Evolutionary conservation across 2,888 invertebrate genomes (phyloP), one percentile per base, ranked within the genome.

Genomic region (Xestia sexstrigata): DNA sequence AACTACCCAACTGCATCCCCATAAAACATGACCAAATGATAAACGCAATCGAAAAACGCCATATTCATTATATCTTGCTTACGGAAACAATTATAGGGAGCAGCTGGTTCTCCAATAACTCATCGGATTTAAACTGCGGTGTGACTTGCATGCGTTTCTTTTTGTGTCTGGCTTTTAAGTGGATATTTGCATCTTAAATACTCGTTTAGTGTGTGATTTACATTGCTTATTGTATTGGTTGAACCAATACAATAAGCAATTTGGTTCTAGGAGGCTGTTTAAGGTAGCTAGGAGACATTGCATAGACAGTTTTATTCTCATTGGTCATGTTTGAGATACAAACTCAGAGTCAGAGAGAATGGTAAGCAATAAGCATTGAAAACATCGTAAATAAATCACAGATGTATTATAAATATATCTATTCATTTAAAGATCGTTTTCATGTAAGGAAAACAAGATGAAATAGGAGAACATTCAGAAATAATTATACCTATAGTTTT

Each of bases 21-120:
- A 72, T 81, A 79, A 76, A 71, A 47, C 60, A 82, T 62, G 55
- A 71, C 42, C 52, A n/a, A 74, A 75, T 85, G 78, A 84, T 82
- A 76, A 73, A 86, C 70, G 70, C 78, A 78, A 82, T 83, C 76
- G 83, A 85, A 89, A 89, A 88, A 84, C 82, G 84, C 77, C 85
- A 71, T 78, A 80, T 83, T 87, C 88, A 90, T 91, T 89, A 87
- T 88, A 88, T 90, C 88, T 89, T 90, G 87, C 89, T 90, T 89
- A 88, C 87, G 88, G 90, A 92, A 89, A 91, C 91, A 92, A 92
- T 92, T 92, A 91, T 90, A 82, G 79, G 77, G 49, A 75, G 75
- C 90, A 89, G 87, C 87, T 90, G 90, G 81, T 72, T 76, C 79
- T 65, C 85, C 87, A 68, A 90, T 91, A 88, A 90, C 77, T 91